phyloP scores from a whole-genome alignment of 2,888 invertebrate genomes.

The Ormyrus nitidulus region DNA sequence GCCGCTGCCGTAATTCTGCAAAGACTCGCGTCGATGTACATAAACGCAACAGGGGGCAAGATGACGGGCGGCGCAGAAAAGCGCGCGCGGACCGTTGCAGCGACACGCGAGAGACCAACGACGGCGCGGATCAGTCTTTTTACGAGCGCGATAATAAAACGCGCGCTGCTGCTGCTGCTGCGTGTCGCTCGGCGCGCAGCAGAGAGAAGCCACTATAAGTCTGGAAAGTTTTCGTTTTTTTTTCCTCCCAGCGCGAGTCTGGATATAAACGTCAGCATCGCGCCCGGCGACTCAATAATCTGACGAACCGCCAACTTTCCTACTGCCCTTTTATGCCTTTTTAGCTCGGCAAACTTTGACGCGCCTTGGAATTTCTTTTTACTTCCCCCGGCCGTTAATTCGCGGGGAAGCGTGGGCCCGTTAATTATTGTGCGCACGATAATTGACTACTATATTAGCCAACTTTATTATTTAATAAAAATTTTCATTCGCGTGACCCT shows the following conservation, averaged over 20 bases:
- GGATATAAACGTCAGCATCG: slow-evolving; percentile 44
- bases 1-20: slow-evolving; percentile 25
- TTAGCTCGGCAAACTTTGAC: slow-evolving; percentile 37
- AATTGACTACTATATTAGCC: slow-evolving; percentile 40
- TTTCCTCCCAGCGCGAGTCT: slow-evolving; percentile 15
- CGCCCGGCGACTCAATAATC: slow-evolving; percentile 48
- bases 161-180: neutral
- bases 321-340: slow-evolving; percentile 48
- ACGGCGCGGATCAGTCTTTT: slow-evolving; percentile 38
- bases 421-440: slow-evolving; percentile 42
- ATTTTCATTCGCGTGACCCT: slow-evolving; percentile 12
- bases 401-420: neutral
- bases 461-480: slow-evolving; percentile 33
- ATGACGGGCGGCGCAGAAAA: slow-evolving; percentile 6
- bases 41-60: slow-evolving; percentile 9
- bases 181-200: neutral
- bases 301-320: slow-evolving; percentile 51
- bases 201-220: neutral
- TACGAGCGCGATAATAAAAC: slow-evolving; percentile 55
- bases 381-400: slow-evolving; percentile 18
- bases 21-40: slow-evolving; percentile 12
- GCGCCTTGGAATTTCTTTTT: slow-evolving; percentile 36
- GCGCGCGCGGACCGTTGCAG: neutral
- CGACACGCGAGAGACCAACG: slow-evolving; percentile 8
- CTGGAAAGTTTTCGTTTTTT: slow-evolving; percentile 23